A percentile compares a stretch with the other conserved stretches of the same genome.
These are phyloP conservation scores for Imbricaverruca yamaguchii DNA, from an alignment of 2,888 invertebrate genomes.

Conservation along the genomic window DNA sequence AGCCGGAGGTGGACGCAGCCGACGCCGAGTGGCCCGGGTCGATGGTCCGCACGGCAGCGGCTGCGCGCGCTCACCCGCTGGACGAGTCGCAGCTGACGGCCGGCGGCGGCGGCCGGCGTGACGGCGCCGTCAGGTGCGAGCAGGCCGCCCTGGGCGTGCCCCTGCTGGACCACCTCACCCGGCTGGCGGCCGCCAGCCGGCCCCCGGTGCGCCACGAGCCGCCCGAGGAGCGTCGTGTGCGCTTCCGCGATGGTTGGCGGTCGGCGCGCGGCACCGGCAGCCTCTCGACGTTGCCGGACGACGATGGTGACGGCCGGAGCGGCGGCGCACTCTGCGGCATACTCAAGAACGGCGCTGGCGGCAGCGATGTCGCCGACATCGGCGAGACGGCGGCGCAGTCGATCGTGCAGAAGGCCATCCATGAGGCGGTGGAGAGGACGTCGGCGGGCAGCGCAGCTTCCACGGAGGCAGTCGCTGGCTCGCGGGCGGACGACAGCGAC, in stretches of 20 bases:
- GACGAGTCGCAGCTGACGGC: not conserved
- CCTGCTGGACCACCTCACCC: not conserved
- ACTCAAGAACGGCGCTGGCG: not conserved
- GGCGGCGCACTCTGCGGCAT: not conserved
- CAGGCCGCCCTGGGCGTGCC: not conserved
- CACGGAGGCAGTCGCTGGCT: not conserved
- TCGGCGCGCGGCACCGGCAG: conserved; percentile 8
- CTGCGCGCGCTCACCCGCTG: not conserved
- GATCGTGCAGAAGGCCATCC: not conserved
- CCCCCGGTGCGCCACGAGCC: not conserved
- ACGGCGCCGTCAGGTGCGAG: not conserved
- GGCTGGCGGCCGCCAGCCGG: not conserved
- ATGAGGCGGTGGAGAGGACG: not conserved
- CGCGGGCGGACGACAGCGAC: not conserved
- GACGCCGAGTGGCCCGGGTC: not conserved
- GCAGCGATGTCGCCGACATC: no score
- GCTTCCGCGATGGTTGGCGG: not conserved
- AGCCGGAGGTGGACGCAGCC: not conserved
- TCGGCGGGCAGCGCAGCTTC: no score
- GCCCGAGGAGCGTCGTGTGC: not conserved
- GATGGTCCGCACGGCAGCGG: not conserved
- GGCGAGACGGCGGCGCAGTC: not conserved
- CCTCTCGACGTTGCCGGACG: not conserved
- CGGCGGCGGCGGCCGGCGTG: not conserved
- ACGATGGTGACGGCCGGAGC: not conserved